Conservation (phyloP, 1,140 invertebrate genomes). For the Batillaria attramentaria region DNA sequence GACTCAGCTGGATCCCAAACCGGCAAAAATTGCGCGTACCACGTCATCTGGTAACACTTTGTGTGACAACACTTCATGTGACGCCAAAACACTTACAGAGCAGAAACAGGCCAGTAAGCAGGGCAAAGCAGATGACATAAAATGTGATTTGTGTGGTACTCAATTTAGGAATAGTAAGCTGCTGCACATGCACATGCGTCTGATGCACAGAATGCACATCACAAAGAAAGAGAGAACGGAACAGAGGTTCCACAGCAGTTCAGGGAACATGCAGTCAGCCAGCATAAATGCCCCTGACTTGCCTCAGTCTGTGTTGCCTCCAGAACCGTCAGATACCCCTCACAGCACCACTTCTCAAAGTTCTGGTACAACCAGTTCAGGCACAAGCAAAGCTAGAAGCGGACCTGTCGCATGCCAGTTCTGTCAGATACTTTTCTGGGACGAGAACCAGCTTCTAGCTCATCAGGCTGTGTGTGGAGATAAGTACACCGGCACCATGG, state of each 20-base stretch:
- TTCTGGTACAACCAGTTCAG: too few species aligned
- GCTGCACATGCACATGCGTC: constrained; percentile 25
- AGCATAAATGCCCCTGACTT: too few species aligned
- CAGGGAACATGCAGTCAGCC: too few species aligned
- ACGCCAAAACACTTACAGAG: background rate
- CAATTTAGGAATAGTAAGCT: constrained; percentile 26
- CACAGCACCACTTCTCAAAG: too few species aligned
- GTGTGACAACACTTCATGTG: background rate
- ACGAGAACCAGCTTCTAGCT: background rate
- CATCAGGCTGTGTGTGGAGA: constrained; percentile 25
- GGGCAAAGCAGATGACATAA: background rate
- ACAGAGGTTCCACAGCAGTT: too few species aligned
- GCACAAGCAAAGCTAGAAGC: too few species aligned
- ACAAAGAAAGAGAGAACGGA: too few species aligned
- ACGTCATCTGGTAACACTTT: too few species aligned
- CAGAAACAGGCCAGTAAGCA: background rate
- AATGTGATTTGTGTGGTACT: constrained; percentile 16
- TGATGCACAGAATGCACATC: constrained; percentile 26
- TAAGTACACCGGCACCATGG: background rate
- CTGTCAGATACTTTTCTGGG: constrained; percentile 31
- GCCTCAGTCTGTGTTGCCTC: too few species aligned
- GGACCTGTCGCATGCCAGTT: constrained; percentile 9
- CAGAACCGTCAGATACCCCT: too few species aligned
- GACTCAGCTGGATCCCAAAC: too few species aligned
- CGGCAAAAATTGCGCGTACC: too few species aligned